These are phyloP conservation scores for Brassicogethes aeneus DNA, from an alignment of 2,888 invertebrate species.

Conservation along the genomic window DNA sequence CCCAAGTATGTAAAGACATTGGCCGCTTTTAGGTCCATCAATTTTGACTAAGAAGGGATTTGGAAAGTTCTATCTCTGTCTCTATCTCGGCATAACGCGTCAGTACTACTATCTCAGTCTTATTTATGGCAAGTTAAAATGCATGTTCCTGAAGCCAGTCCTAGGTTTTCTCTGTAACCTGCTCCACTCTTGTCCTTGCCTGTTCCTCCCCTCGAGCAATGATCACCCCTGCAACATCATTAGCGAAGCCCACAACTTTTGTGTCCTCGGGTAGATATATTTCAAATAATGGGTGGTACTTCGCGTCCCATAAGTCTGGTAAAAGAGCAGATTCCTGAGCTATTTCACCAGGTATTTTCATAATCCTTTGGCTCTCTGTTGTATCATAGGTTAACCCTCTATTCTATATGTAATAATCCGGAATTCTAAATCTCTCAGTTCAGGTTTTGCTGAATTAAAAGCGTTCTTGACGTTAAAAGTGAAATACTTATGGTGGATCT, in stretches of 20 bases:
- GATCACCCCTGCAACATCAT: neutral
- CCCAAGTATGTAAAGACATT: neutral
- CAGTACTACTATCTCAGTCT: neutral
- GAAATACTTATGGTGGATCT: neutral
- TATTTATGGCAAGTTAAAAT: neutral
- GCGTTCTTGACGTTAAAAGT: neutral
- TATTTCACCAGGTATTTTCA: neutral
- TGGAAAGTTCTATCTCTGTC: slow-evolving; percentile 1
- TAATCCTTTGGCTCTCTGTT: neutral
- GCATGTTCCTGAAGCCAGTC: neutral
- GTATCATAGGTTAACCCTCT: neutral
- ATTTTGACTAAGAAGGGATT: neutral
- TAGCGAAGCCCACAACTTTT: neutral
- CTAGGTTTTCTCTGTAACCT: neutral
- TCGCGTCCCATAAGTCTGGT: neutral
- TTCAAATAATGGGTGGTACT: neutral
- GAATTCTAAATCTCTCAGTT: neutral
- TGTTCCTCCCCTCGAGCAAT: neutral
- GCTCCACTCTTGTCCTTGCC: neutral
- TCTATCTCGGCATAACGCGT: too few relatives aligned
- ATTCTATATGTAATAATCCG: neutral
- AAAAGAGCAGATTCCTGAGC: neutral
- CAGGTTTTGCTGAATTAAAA: neutral
- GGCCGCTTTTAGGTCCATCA: neutral
- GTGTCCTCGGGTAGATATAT: neutral